Evolutionary conservation across 2,888 invertebrate species (phyloP).

Genomic region (Seira ritae): DNA sequence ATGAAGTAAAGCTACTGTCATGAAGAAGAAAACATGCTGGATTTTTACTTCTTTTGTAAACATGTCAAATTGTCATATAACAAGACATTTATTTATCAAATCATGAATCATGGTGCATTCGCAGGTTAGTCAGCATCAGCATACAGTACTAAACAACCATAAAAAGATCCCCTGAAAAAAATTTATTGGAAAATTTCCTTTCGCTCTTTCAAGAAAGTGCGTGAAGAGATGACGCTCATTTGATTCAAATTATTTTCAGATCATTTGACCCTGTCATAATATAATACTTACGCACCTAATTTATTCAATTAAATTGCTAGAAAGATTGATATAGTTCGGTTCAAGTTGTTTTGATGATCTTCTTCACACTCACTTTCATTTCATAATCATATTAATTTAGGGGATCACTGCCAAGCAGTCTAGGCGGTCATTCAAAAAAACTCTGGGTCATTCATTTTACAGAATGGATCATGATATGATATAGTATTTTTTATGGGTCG

Average conservation of each 20-base stretch:
- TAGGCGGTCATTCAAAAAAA: slow-evolving; percentile 18
- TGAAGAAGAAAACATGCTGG: neutral
- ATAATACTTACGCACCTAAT: no score
- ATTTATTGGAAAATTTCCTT: slow-evolving; percentile 18
- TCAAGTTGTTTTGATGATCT: no score
- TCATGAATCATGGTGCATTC: neutral
- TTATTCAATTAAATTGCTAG: no score
- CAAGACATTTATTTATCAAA: neutral
- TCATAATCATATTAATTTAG: slow-evolving; percentile 27
- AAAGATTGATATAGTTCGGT: no score
- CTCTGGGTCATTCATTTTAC: neutral
- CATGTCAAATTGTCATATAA: neutral
- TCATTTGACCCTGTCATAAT: no score
- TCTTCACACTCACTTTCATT: neutral
- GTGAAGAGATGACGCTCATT: no score
- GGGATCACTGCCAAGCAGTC: slow-evolving; percentile 48
- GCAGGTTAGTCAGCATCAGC: neutral
- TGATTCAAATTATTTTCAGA: no score
- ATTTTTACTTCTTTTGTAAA: neutral
- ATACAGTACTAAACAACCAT: no score
- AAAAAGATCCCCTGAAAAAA: neutral
- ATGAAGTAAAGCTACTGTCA: neutral
- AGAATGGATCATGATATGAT: neutral
- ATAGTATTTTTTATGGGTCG: neutral
- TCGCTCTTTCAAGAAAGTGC: neutral